Conservation (phyloP, 2,888 invertebrate genomes). For the Apodemia zela region DNA sequence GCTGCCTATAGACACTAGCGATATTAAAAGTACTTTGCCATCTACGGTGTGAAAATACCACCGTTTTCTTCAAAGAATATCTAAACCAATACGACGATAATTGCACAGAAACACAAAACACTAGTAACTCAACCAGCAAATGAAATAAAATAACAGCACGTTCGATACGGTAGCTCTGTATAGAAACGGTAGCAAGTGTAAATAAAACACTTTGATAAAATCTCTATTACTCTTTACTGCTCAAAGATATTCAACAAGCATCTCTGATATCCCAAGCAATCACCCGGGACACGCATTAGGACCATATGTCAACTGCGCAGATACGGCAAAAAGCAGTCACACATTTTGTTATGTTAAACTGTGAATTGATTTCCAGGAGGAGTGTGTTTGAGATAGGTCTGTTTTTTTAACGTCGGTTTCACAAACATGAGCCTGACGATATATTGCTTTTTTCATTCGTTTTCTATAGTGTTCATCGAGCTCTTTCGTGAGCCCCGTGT, state of each 20-base stretch:
- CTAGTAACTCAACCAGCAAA: neutral
- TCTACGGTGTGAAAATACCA: too few relatives aligned
- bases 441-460: slow-evolving; percentile 70
- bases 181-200: neutral
- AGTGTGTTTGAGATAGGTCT: slow-evolving; percentile 53
- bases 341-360: slow-evolving; percentile 59
- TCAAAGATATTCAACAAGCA: slow-evolving; percentile 12
- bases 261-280: slow-evolving; percentile 37
- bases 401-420: slow-evolving; percentile 58
- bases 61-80: too few relatives aligned
- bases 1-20: too few relatives aligned
- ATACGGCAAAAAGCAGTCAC: slow-evolving; percentile 53
- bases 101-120: neutral
- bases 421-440: slow-evolving; percentile 59
- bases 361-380: slow-evolving; percentile 57
- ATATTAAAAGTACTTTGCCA: too few relatives aligned
- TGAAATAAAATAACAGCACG: neutral
- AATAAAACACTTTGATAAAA: slow-evolving; percentile 9
- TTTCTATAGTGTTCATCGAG: slow-evolving; percentile 51
- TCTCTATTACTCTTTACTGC: slow-evolving; percentile 2
- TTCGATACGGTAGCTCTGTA: neutral
- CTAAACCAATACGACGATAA: too few relatives aligned
- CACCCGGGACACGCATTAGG: slow-evolving; percentile 57
- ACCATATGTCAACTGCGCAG: slow-evolving; percentile 49
- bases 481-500: slow-evolving; percentile 39